Evolutionary conservation across 2,797 vertebrate genomes (phyloP).

Genomic region (Hemibagrus guttatus): DNA sequence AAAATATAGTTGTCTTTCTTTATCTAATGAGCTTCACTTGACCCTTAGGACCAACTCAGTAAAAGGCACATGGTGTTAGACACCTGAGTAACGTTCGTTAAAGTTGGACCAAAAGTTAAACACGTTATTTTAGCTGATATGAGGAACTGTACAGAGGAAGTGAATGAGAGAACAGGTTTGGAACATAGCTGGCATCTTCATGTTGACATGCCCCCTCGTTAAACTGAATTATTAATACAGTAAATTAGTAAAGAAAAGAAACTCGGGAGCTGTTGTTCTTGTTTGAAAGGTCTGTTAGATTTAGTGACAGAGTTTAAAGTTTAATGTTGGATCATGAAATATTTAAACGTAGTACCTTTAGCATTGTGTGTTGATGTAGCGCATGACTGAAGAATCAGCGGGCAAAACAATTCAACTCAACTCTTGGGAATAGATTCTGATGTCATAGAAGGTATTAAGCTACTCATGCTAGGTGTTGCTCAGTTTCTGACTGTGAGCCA

Average conservation of each 20-base stretch:
- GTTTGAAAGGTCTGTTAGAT: conserved; percentile 44
- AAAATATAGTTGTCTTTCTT: not conserved
- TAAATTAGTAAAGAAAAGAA: conserved; percentile 29
- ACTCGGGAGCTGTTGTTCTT: conserved; percentile 20
- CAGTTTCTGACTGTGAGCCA: not conserved
- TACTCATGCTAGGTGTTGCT: not conserved
- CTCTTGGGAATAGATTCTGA: not conserved
- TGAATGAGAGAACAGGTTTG: too few relatives aligned
- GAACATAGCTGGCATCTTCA: not conserved
- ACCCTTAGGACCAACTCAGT: not conserved
- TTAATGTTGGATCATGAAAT: conserved; percentile 51
- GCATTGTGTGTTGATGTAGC: conserved; percentile 11
- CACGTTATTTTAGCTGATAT: not conserved
- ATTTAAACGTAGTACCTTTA: conserved; percentile 45
- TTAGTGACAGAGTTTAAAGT: conserved; percentile 51
- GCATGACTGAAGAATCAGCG: not conserved
- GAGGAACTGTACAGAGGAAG: too few relatives aligned
- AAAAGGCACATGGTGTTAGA: not conserved
- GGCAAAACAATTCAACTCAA: not conserved
- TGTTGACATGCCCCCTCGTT: conserved; percentile 32
- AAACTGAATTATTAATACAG: conserved; percentile 54
- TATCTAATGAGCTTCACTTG: not conserved
- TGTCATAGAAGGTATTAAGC: not conserved
- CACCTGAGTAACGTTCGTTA: not conserved
- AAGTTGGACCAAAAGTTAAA: not conserved